These are phyloP conservation scores for Hydrotaea cyrtoneurina DNA, from an alignment of 2,888 invertebrate genomes.

Conservation along the genomic window DNA sequence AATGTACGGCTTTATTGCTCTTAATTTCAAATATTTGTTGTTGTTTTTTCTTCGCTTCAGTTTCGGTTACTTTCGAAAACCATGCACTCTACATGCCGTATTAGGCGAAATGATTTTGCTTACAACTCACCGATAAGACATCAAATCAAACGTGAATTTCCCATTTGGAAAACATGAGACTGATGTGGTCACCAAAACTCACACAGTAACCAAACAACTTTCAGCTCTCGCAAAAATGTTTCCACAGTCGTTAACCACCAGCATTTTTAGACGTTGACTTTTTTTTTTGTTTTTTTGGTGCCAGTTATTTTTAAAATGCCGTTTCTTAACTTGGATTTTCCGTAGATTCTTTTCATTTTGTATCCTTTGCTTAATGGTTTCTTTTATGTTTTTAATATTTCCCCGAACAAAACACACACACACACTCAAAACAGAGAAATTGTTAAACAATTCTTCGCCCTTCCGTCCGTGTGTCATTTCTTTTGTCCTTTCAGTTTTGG, in stretches of 20 bases:
- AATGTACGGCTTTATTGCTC: slow-evolving; percentile 34
- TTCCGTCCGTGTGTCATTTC: slow-evolving; percentile 33
- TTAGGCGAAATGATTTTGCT: too few species aligned
- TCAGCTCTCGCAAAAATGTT: neutral
- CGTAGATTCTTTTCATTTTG: slow-evolving; percentile 21
- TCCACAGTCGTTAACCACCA: neutral
- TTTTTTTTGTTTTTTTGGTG: slow-evolving; percentile 2
- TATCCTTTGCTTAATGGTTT: slow-evolving; percentile 20
- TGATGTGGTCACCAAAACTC: too few species aligned
- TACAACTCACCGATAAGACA: too few species aligned
- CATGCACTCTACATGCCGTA: neutral
- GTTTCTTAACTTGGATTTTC: slow-evolving; percentile 39
- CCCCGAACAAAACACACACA: slow-evolving; percentile 28
- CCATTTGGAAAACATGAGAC: too few species aligned
- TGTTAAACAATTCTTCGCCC: slow-evolving; percentile 30
- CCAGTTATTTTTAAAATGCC: neutral
- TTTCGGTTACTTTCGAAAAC: neutral
- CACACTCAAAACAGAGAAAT: slow-evolving; percentile 12
- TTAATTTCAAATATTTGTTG: slow-evolving; percentile 36
- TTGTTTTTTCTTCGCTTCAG: neutral
- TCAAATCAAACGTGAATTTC: too few species aligned
- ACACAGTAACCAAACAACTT: too few species aligned
- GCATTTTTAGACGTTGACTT: neutral
- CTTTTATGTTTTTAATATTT: slow-evolving; percentile 50
- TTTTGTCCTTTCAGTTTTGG: slow-evolving; percentile 34